Conservation (phyloP, 37 sponge, comb jelly and placozoan genomes). For the Agelas oroides region DNA sequence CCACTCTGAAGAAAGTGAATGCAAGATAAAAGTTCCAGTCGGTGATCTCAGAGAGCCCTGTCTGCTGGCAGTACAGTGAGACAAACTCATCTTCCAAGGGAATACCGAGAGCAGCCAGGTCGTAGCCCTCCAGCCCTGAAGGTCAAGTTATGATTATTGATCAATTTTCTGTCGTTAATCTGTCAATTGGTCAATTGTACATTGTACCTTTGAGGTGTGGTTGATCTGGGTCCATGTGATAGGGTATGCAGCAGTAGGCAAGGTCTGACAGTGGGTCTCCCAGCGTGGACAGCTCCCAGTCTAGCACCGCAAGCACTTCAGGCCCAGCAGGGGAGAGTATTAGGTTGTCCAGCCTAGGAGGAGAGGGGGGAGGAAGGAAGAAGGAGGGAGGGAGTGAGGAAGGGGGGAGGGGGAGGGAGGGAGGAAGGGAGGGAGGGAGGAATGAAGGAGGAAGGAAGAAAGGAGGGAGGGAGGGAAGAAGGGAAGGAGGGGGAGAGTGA, state of each 20-base stretch:
- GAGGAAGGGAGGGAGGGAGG: neutral
- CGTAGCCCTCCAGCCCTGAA: constrained; percentile 52
- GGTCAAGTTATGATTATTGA: neutral
- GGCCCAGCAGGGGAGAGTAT: constrained; percentile 48
- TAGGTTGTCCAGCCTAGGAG: constrained; percentile 67
- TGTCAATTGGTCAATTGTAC: too few species aligned
- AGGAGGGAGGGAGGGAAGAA: neutral
- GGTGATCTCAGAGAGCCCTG: constrained; percentile 35
- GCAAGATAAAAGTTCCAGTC: constrained; percentile 79
- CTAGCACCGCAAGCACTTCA: constrained; percentile 74
- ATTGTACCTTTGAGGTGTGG: constrained; percentile 48
- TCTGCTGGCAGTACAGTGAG: constrained; percentile 55
- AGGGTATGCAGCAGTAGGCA: constrained; percentile 71
- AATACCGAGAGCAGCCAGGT: constrained; percentile 60
- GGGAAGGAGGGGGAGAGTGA: neutral
- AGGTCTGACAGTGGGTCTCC: constrained; percentile 83
- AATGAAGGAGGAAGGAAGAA: neutral
- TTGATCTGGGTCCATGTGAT: constrained; percentile 54
- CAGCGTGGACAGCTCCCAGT: constrained; percentile 89
- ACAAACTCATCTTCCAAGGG: constrained; percentile 69
- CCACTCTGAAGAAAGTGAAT: constrained; percentile 80
- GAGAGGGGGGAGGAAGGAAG: neutral
- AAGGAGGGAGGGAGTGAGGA: neutral
- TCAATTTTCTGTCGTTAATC: too few species aligned
- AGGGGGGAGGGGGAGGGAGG: neutral